Evolutionary conservation across 2,113 vertebrate genomes (phyloP), one percentile per base, ranked within the genome.

Genomic region (Azemiops feae): DNA sequence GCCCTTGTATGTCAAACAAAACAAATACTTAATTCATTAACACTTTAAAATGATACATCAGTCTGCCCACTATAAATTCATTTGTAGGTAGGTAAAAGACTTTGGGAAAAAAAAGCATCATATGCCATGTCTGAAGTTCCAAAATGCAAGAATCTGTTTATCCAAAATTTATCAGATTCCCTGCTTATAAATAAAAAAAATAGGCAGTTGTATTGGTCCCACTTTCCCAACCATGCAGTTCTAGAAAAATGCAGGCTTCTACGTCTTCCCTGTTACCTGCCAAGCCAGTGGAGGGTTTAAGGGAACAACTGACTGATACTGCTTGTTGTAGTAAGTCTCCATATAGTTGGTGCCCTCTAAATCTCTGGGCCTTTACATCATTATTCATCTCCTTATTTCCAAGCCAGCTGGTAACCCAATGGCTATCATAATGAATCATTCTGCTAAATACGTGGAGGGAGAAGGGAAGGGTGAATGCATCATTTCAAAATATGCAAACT

Each of bases 341-440:
- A 96, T 96, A 97, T 94, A 96, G 93, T 94, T 16, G 0, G 30
- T 92, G 93, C 95, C 91, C 96, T 96, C 96, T 94, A 91, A 95
- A 93, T 96, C 94, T 93, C 96, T 93, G 0, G 14, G 94, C 95
- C 87, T 87, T 94, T 96, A 92, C 45, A 47, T 97, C 96, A 97
- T 91, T 85, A 94, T 92, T 96, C 58, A 90, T 96, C 87, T 91
- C 94, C 95, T 96, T 93, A 96, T 86, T 91, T 96, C 94, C 53
- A 96, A 57, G 93, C 87, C 94, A 94, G 91, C 95, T 95, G 93
- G 94, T 95, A 96, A 94, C 94, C 95, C 95, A 95, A 90, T 95
- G 95, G 96, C 96, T 95, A 58, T 96, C 95, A 93, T 88, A 94
- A 92, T 97, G 96, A 97, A 95, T 97, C 96, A 97, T 93, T 96